Evolutionary conservation across 2,113 vertebrate genomes (phyloP), one percentile per base, ranked within the genome.

Genomic region (Centropus bengalensis): DNA sequence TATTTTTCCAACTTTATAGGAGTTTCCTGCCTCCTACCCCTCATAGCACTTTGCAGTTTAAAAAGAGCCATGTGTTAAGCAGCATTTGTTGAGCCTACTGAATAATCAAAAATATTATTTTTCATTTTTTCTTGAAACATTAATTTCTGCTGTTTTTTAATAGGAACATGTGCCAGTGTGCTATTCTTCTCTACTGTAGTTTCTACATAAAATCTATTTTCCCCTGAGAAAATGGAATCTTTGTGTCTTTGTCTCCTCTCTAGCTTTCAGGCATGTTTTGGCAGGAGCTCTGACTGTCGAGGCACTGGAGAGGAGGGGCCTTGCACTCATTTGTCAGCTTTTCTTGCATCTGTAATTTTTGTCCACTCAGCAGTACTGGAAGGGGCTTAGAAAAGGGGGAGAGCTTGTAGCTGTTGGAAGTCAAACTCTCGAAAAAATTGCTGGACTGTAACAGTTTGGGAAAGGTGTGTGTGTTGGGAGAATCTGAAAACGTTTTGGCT

Each of bases 171-270:
- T 96, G 94, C 93, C 94, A 86, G 56, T 49, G 55, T 88, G 82
- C 91, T 70, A 33, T 96, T 97, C 94, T 96, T 96, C 91, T 96
- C 64, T 66, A 77, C 40, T 6, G 96, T 67, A 96, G 92, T 96
- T 96, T 95, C 75, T 97, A 96, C 91, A 88, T 86, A 73, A 97
- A 97, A 93, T 88, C 92, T 94, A 32, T 96, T 97, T 98, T 97
- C 96, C 62, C 89, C 89, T 36, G 91, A 94, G 97, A 96, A 98
- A 97, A 97, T 95, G 96, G 88, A 64, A 97, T 98, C 99, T 98
- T 98, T 98, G 98, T 98, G 98, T 96, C 99, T 99, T 99, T 99
- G 98, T 99, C 98, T 98, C 95, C 85, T 95, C 71, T 67, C 96
- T 96, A 85, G 98, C 96, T 98, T 96, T 97, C 97, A 98, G 98